These are phyloP conservation scores for Onchidella celtica DNA, from an alignment of 2,888 invertebrate genomes.

Conservation along the genomic window DNA sequence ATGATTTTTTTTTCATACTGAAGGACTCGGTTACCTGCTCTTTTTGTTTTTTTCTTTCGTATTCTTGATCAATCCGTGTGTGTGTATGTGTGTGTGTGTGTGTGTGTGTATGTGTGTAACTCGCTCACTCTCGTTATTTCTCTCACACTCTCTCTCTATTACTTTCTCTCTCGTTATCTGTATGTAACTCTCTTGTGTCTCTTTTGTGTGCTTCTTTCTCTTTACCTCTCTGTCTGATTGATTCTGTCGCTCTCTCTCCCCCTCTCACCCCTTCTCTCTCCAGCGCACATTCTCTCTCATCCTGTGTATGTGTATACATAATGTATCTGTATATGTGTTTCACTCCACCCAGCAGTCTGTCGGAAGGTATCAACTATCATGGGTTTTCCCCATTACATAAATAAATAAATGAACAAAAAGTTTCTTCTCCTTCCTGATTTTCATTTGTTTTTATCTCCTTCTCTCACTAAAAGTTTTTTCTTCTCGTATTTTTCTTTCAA, in stretches of 20 bases:
- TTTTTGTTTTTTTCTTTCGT: no score
- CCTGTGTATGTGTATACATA: not conserved
- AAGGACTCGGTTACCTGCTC: no score
- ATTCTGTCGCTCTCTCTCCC: not conserved
- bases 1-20: no score
- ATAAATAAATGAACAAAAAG: not conserved
- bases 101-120: not conserved
- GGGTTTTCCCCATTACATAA: no score
- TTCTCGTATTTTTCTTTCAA: no score
- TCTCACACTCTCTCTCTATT: not conserved
- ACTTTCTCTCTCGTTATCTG: not conserved
- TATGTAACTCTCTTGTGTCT: not conserved
- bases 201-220: not conserved
- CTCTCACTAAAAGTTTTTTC: no score
- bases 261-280: not conserved
- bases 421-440: not conserved
- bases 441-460: constrained; percentile 3
- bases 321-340: not conserved
- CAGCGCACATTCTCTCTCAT: constrained; percentile 6
- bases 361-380: no score
- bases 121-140: not conserved
- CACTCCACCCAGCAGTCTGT: no score
- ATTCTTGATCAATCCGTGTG: no score
- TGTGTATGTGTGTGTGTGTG: no score
- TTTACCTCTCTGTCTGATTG: not conserved